These are phyloP conservation scores for Synergus gifuensis DNA, from an alignment of 2,888 invertebrate species.

Conservation along the genomic window DNA sequence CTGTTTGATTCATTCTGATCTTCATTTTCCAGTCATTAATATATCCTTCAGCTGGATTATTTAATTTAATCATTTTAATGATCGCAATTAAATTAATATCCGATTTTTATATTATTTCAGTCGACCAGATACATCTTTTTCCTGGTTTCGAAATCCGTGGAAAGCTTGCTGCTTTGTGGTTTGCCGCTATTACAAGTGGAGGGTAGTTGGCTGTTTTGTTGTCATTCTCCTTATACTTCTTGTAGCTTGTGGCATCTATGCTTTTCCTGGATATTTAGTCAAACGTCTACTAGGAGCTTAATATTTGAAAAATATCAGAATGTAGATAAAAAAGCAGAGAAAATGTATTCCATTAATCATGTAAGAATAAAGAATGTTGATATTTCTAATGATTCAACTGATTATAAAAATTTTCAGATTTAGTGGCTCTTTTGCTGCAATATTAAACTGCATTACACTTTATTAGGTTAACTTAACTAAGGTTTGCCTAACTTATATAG, in stretches of 20 bases:
- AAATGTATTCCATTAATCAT: not conserved
- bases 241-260: constrained; percentile 75
- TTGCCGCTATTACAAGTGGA: constrained; percentile 77
- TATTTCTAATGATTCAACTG: not conserved
- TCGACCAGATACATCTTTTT: constrained; percentile 82
- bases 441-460: not conserved
- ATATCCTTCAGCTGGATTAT: not conserved
- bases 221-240: constrained; percentile 72
- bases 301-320: constrained; percentile 32
- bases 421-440: not conserved
- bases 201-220: constrained; percentile 71
- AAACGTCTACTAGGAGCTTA: constrained; percentile 77
- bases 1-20: not conserved
- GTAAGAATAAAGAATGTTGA: not conserved
- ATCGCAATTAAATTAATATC: not conserved
- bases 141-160: constrained; percentile 81
- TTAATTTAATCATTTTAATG: not conserved
- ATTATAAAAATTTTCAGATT: not conserved
- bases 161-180: constrained; percentile 77
- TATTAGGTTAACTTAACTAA: not conserved
- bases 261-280: constrained; percentile 79
- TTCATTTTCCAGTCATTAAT: not conserved
- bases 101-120: constrained; percentile 74
- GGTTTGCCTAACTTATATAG: not conserved
- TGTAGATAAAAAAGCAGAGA: constrained; percentile 41